These are phyloP conservation scores for Uloborus diversus DNA, from an alignment of 1,140 invertebrate genomes.

Conservation along the genomic window DNA sequence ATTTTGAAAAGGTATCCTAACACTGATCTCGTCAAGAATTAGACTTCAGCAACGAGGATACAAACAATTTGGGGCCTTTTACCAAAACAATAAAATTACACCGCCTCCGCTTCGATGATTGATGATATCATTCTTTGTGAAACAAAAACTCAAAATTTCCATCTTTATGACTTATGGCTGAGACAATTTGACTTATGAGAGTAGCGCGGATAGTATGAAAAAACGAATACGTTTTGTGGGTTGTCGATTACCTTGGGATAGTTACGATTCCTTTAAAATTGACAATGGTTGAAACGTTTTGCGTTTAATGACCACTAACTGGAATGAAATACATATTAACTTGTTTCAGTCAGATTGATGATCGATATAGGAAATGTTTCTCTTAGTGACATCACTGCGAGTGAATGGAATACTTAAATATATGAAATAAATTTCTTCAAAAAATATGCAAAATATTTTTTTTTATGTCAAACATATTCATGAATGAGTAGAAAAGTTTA, in stretches of 20 bases:
- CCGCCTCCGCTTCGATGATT: background rate
- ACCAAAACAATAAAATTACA: conserved; percentile 5
- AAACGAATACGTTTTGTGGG: background rate
- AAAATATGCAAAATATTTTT: no score
- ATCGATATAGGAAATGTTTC: no score
- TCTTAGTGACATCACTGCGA: no score
- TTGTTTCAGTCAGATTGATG: no score
- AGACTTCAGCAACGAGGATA: background rate
- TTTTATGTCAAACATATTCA: no score
- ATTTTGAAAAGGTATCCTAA: background rate
- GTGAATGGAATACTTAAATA: no score
- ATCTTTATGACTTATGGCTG: background rate
- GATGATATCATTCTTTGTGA: background rate
- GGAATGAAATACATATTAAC: no score
- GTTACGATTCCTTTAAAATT: background rate
- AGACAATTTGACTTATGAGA: conserved; percentile 1
- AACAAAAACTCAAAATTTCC: background rate
- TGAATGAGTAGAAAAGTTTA: no score
- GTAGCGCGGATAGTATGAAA: background rate
- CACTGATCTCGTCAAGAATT: background rate
- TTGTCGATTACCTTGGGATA: background rate
- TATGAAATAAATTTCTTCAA: no score
- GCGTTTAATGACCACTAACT: no score
- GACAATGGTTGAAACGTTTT: background rate
- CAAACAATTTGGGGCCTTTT: background rate